Base-by-base conservation (phyloP, 2,113 vertebrate species). In the Triplophysa tibetana region DNA sequence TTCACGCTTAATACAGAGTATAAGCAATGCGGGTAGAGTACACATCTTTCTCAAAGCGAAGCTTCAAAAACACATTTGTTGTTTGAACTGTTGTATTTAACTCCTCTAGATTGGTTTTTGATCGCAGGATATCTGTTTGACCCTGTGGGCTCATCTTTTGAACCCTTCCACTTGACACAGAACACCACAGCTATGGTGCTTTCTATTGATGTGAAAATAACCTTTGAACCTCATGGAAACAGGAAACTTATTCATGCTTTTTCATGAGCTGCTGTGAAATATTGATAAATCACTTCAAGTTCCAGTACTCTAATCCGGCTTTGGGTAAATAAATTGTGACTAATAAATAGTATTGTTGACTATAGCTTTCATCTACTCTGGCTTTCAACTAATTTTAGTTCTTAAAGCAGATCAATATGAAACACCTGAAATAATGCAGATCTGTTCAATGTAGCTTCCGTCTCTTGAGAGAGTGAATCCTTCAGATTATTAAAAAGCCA, bases 171-270 rank as follows among this genome's bases (percentile, higher is more conserved):
- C 54, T 73, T 43, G n/a, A 61, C 70, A 60, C n/a, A n/a, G 8
- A 73, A 2, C n/a, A 17, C n/a, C 33, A 61, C 33, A 61, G n/a
- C 70, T 72, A 13, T 58, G 26, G 16, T 58, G 50, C 52, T 72
- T 19, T 56, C 29, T 60, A 41, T n/a, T 60, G 54, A 60, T 43
- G 12, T 43, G 29, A 24, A n/a, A 33, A 33, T 73, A 38, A 60
- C 70, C n/a, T 74, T 61, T 61, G 56, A 60, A n/a, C 54, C n/a
- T 60, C 54, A 11, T 23, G 3, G 54, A 33, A n/a, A 73, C 23
- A 21, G 11, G n/a, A 19, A 73, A 58, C 52, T 58, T n/a, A 58
- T 41, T 60, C 26, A 70, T 38, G 2, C 8, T 70, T 4, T 38
- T 24, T 33, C 69, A 72, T 16, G 29, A 14, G 17, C 52, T 72